Evolutionary conservation across 64 coral and sea anemone genomes (phyloP), one percentile per base, ranked within the genome.

Genomic region (Montipora efflorescens): DNA sequence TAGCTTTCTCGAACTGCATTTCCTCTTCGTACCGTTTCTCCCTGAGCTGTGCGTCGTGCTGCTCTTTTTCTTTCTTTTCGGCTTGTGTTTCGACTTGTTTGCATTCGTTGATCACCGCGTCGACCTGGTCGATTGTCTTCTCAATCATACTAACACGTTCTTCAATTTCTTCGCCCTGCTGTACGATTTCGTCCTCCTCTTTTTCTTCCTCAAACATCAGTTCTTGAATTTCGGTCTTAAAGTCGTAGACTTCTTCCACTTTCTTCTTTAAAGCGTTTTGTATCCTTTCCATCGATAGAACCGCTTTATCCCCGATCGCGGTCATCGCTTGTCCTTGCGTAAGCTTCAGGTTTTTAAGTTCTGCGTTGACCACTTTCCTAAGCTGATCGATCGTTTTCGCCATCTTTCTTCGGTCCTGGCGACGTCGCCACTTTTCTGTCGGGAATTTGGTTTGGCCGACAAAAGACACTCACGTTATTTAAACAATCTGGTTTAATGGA

Each of bases 201-300:
- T 48, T n/a, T 23, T 36, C 28, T 81, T 8, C 3, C 18, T 81
- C 55, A 22, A 81, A 25, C 71, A 25, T 74, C 71, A n/a, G 68
- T 71, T 90, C n/a, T 10, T 57, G 53, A 57, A 57, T 4, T 80
- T 58, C 70, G 11, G 78, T 46, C 46, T 91, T 95, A 0, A 90
- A 10, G 48, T 90, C 83, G 74, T 95, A 76, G 52, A 81, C 87
- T 88, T 91, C n/a, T 49, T 91, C 81, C 21, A 87, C 78, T 7
- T 67, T 79, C 44, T 19, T 87, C 20, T 80, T 48, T 13, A 91
- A 75, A 16, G 82, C 67, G 16, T 91, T 91, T 25, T 43, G 64
- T 50, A 91, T 80, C 67, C 88, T 82, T 46, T 59, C 80, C 18
- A 91, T 74, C 48, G 79, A 57, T 83, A 75, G 85, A 51, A 67